Evolutionary conservation across 2,888 invertebrate species (phyloP), one percentile per base, ranked within the genome.

Genomic region (Plagiodera versicolora): DNA sequence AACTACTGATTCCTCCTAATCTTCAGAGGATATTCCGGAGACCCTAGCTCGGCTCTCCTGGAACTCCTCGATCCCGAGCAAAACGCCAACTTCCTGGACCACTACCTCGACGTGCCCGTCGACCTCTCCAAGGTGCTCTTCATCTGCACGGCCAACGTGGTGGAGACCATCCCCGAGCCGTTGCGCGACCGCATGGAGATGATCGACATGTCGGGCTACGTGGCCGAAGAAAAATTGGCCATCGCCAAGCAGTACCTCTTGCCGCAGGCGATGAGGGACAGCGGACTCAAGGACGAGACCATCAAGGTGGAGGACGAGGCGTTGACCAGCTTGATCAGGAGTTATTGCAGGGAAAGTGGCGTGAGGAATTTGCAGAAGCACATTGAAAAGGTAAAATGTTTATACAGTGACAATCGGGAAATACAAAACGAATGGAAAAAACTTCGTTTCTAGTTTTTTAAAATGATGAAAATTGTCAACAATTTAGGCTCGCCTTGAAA

Each of bases 31-130:
- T 94, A 94, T 75, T 95, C 96, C 78, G 98, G 98, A 1, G 99
- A 99, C 82, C 99, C 99, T 1, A 91, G 98, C 3, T 98, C 98
- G 0, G 99, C 99, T 0, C 84, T 99, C 0, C 82, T 99, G 1
- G 99, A 99, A 80, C 85, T 99, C 67, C 82, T 99, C 2, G 99
- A 99, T 83, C 99, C 99, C 0, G 99, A 99, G 80, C 99, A 99
- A 81, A 99, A 99, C 81, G 87, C 90, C 2, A 97, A 98, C 81
- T 99, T 99, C 82, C 83, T 99, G 48, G 99, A 99, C 79, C 98
- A 99, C 81, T 99, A 99, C 80, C 81, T 99, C 59, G 99, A 99
- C 81, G 98, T 99, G 11, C 88, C 97, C 0, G 93, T 99, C 1
- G 99, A 99, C 82, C 82, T 99, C 56, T 98, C 98, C 0, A 93